These are phyloP conservation scores for Rhinoraja longicauda DNA, from an alignment of 2,797 vertebrate species.

Conservation along the genomic window DNA sequence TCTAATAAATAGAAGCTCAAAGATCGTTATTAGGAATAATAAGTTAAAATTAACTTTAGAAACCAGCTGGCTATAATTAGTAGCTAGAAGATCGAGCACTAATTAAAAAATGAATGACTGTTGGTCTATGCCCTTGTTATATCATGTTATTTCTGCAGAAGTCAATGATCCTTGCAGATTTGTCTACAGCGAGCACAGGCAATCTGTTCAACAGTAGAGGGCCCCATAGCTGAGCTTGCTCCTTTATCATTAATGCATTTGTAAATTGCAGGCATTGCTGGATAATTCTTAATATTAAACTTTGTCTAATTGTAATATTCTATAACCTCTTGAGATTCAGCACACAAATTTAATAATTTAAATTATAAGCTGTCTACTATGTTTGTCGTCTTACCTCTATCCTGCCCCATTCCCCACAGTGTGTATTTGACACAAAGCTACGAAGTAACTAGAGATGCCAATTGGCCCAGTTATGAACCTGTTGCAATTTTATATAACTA, in stretches of 20 bases:
- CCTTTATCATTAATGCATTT: not conserved
- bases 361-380: not conserved
- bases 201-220: not conserved
- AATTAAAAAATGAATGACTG: not conserved
- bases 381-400: not conserved
- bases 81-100: not conserved
- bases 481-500: not conserved
- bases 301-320: not conserved
- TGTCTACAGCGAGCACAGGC: not conserved
- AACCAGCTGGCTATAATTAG: not conserved
- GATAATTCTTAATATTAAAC: not conserved
- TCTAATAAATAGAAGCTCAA: not conserved
- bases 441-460: not conserved
- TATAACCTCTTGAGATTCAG: not conserved
- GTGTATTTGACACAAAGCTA: not conserved
- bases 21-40: not conserved
- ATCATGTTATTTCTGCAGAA: not conserved
- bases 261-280: not conserved
- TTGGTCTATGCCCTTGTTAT: not conserved
- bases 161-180: not conserved
- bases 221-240: not conserved
- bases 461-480: not conserved
- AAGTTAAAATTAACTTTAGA: not conserved
- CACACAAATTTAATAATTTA: not conserved
- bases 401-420: too few species aligned